phyloP scores from a whole-genome alignment of 1,140 invertebrate species.

The Musca vetustissima region DNA sequence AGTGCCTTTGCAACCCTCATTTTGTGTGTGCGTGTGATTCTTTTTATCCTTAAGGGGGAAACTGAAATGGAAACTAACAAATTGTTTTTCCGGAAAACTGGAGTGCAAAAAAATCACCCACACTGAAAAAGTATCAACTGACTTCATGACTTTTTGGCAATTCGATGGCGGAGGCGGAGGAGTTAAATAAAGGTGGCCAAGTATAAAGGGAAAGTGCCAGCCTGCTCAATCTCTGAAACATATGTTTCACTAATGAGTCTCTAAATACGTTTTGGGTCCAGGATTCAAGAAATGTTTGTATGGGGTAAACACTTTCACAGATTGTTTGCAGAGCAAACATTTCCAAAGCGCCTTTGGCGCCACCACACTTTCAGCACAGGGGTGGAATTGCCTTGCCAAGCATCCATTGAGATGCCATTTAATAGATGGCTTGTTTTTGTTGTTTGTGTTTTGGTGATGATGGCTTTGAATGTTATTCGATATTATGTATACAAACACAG shows the following conservation, averaged over 20 bases:
- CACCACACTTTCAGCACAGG: too few relatives aligned
- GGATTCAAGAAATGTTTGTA: too few relatives aligned
- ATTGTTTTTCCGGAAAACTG: constrained; percentile 2
- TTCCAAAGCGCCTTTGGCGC: too few relatives aligned
- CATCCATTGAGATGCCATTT: background rate
- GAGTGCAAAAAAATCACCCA: background rate
- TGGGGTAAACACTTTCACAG: background rate
- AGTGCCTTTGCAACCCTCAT: background rate
- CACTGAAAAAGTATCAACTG: constrained; percentile 3
- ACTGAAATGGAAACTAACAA: constrained; percentile 3
- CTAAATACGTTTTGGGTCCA: background rate
- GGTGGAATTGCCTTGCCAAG: background rate
- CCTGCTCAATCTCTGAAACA: constrained; percentile 11
- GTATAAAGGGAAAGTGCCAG: background rate
- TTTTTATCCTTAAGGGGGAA: background rate
- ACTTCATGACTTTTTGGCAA: constrained; percentile 4
- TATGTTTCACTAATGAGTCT: constrained; percentile 22
- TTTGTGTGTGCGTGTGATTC: too few relatives aligned
- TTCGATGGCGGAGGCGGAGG: background rate
- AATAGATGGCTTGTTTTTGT: background rate
- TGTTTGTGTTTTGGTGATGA: background rate
- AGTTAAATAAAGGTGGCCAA: background rate
- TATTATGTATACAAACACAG: constrained; percentile 37
- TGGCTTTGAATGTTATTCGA: constrained; percentile 42
- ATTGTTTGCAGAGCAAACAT: background rate